phyloP scores from a whole-genome alignment of 2,797 vertebrate species.

The Monodelphis domestica region DNA sequence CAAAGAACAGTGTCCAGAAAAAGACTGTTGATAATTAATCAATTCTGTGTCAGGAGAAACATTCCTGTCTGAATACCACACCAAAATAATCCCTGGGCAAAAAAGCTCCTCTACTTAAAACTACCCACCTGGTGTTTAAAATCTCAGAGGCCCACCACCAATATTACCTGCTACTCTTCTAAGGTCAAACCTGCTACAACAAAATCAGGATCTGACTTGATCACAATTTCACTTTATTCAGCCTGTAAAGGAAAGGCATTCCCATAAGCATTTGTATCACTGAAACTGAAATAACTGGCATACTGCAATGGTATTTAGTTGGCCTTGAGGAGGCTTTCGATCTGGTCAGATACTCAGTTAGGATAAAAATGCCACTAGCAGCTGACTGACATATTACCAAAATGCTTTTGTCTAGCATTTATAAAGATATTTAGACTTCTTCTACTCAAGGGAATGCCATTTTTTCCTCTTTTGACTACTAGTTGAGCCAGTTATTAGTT shows the following conservation, averaged over 20 bases:
- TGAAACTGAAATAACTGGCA: constrained; percentile 54
- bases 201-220: constrained; percentile 18
- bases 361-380: constrained; percentile 44
- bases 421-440: constrained; percentile 37
- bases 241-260: constrained; percentile 52
- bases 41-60: background rate
- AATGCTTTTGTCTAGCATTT: constrained; percentile 16
- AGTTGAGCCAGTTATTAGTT: background rate
- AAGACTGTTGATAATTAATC: constrained; percentile 31
- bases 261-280: constrained; percentile 41
- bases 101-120: constrained; percentile 34
- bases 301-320: constrained; percentile 29
- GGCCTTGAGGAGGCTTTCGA: constrained; percentile 63
- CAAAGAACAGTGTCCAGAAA: background rate
- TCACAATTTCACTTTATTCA: constrained; percentile 46
- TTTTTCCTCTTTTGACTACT: background rate
- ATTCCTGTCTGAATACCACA: constrained; percentile 25
- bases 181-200: background rate
- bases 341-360: constrained; percentile 48
- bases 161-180: background rate
- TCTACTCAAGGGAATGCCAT: background rate
- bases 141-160: background rate
- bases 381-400: constrained; percentile 55
- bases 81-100: constrained; percentile 28
- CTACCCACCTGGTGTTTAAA: background rate